Evolutionary conservation across 2,797 vertebrate genomes (phyloP).

Genomic region (Octomys mimax): DNA sequence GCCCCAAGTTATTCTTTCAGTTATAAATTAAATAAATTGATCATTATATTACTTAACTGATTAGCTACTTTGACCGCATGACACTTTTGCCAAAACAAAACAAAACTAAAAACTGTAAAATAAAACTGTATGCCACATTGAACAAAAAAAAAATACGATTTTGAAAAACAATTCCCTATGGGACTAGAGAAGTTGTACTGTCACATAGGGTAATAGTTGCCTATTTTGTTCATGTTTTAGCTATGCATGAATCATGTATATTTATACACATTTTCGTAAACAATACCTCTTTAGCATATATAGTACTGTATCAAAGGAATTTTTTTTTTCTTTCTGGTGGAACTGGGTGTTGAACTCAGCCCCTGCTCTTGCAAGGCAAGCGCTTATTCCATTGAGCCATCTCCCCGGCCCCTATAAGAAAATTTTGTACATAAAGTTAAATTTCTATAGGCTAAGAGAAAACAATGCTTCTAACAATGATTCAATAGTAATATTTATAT

Average conservation of each 20-base stretch:
- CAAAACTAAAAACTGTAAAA: conserved; percentile 67
- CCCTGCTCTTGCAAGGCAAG: too few species aligned
- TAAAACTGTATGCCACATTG: conserved; percentile 25
- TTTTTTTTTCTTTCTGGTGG: too few species aligned
- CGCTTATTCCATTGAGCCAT: too few species aligned
- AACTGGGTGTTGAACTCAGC: too few species aligned
- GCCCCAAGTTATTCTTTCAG: conserved; percentile 45
- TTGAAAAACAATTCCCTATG: conserved; percentile 8
- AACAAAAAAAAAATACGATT: conserved; percentile 54
- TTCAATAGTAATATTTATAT: background rate
- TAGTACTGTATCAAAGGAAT: background rate
- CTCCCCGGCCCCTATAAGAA: background rate
- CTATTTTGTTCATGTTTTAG: conserved; percentile 38
- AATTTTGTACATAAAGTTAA: conserved; percentile 13
- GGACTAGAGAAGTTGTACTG: conserved; percentile 33
- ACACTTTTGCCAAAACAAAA: conserved; percentile 66
- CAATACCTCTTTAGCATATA: conserved; percentile 33
- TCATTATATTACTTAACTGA: conserved; percentile 61
- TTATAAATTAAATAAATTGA: conserved; percentile 44
- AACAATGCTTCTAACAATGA: background rate
- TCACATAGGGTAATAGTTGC: conserved; percentile 40
- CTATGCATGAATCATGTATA: background rate
- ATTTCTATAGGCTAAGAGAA: conserved; percentile 31
- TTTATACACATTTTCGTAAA: conserved; percentile 11
- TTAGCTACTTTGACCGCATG: conserved; percentile 65